phyloP scores from a whole-genome alignment of 2,888 invertebrate species.

The Oscheius sp. region DNA sequence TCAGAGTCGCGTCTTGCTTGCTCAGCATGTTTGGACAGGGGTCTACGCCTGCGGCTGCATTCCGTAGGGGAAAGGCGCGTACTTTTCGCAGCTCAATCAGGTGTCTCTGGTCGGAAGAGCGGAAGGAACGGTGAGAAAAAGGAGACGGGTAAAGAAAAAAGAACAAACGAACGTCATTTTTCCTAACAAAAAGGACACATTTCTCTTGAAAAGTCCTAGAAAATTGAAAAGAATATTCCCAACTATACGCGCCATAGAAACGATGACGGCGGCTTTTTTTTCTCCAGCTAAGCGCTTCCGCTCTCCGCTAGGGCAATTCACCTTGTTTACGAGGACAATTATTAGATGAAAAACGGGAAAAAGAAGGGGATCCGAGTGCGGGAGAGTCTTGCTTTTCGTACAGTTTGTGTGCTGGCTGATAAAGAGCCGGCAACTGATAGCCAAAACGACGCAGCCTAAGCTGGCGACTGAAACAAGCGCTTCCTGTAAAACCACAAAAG shows the following conservation, averaged over 20 bases:
- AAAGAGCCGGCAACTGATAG: constrained; percentile 7
- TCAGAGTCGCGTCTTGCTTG: constrained; percentile 19
- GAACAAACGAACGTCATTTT: too few relatives aligned
- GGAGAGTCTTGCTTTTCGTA: background rate
- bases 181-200: too few relatives aligned
- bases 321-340: background rate
- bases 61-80: constrained; percentile 4
- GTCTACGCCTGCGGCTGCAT: constrained; percentile 29
- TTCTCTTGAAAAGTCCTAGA: too few relatives aligned
- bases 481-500: background rate
- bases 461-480: background rate
- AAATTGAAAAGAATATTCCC: too few relatives aligned
- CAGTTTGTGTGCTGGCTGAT: constrained; percentile 6
- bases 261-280: background rate
- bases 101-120: background rate
- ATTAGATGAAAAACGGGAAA: background rate
- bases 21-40: constrained; percentile 23
- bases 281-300: background rate
- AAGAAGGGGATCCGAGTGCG: background rate
- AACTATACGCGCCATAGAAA: background rate
- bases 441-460: constrained; percentile 2
- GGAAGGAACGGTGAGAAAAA: background rate
- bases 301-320: constrained; percentile 5
- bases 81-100: constrained; percentile 1
- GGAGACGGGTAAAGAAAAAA: background rate